Conservation (phyloP, 1,140 invertebrate genomes). For the Akabosia matsudoensis region DNA sequence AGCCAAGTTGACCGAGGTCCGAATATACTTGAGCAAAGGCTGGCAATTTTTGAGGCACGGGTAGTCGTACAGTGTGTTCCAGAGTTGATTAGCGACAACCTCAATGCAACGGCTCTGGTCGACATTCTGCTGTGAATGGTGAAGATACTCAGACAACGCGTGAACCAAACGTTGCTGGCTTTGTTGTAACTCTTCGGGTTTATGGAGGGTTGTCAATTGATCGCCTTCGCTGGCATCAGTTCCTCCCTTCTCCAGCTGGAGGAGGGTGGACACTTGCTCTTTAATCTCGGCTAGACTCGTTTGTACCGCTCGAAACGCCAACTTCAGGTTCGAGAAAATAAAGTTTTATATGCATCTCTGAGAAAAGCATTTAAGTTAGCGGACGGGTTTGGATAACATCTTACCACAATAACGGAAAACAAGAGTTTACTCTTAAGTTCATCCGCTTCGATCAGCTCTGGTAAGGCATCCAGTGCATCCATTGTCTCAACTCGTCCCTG, state of each 20-base stretch:
- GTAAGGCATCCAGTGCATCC: constrained; percentile 73
- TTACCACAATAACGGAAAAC: constrained; percentile 90
- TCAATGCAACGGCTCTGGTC: constrained; percentile 59
- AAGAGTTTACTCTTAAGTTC: constrained; percentile 90
- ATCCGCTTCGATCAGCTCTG: constrained; percentile 71
- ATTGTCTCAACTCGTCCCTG: constrained; percentile 78
- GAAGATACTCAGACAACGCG: constrained; percentile 56
- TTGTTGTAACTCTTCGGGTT: neutral
- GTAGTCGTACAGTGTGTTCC: constrained; percentile 71
- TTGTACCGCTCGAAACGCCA: constrained; percentile 61
- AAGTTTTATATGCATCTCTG: constrained; percentile 28
- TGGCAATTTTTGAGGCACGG: constrained; percentile 64
- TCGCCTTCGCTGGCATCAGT: neutral
- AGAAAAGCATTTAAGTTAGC: neutral
- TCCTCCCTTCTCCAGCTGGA: constrained; percentile 54
- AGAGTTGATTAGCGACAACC: constrained; percentile 64
- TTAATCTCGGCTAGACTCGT: constrained; percentile 56
- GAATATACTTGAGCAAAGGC: constrained; percentile 62
- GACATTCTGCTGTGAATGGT: constrained; percentile 57
- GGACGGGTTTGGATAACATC: constrained; percentile 55
- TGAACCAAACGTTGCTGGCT: constrained; percentile 51
- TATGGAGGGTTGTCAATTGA: constrained; percentile 26
- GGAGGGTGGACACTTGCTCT: constrained; percentile 55
- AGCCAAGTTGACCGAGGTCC: constrained; percentile 62
- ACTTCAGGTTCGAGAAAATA: constrained; percentile 51